phyloP scores from a whole-genome alignment of 1,140 invertebrate genomes.

The Sycophaga agraensis region DNA sequence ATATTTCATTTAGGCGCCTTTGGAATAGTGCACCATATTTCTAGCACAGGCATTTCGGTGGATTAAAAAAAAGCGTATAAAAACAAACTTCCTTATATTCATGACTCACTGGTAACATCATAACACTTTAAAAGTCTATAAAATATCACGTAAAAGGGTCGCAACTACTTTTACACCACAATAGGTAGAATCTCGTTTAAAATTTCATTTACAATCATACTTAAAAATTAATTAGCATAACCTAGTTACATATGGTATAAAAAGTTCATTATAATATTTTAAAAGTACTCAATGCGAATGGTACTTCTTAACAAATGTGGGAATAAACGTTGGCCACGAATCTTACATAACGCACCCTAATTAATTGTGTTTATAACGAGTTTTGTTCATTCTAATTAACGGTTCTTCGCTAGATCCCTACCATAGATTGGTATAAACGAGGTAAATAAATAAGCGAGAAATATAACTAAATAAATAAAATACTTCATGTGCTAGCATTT shows the following conservation, averaged over 20 bases:
- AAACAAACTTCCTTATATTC: conserved; percentile 16
- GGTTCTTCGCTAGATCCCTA: conserved; percentile 30
- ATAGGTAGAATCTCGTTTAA: conserved; percentile 28
- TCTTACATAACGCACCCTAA: conserved; percentile 17
- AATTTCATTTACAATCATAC: conserved; percentile 26
- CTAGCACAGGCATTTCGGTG: conserved; percentile 30
- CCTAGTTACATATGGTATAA: conserved; percentile 25
- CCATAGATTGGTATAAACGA: conserved; percentile 26
- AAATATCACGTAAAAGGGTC: conserved; percentile 30
- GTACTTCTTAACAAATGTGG: conserved; percentile 16
- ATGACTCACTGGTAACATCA: conserved; percentile 25
- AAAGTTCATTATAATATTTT: conserved; percentile 27
- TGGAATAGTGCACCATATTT: conserved; percentile 39
- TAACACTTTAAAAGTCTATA: conserved; percentile 31
- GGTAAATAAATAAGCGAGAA: conserved; percentile 38
- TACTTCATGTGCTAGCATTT: conserved; percentile 48
- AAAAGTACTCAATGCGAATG: conserved; percentile 4
- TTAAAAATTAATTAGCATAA: conserved; percentile 22
- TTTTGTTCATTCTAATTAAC: conserved; percentile 25
- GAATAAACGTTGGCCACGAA: background rate
- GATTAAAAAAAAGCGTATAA: conserved; percentile 26
- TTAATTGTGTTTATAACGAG: conserved; percentile 12
- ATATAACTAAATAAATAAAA: conserved; percentile 39
- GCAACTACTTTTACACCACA: conserved; percentile 21
- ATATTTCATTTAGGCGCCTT: conserved; percentile 40